Base-by-base conservation (phyloP, 2,888 invertebrate species). In the Agrochola macilenta region DNA sequence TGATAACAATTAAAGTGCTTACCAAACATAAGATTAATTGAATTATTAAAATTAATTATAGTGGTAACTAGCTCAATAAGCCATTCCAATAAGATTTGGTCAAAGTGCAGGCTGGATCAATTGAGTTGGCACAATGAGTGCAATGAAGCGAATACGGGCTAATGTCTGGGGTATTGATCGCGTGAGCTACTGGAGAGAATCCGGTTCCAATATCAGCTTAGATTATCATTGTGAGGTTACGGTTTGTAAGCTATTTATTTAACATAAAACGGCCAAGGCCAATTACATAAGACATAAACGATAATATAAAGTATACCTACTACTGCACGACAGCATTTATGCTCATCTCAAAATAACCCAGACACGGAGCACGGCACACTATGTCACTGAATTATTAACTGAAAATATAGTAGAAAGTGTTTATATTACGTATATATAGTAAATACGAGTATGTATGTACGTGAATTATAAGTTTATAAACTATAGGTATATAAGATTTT, bases 91-190 rank as follows among this genome's bases (percentile, higher is more conserved):
- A 66, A 54, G 65, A 66, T 78, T 57, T 78, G 61, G 52, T 74
- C 74, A 75, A 70, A 86, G 72, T 83, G 83, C 83, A 83, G 52
- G 14, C 54, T 60, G 35, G 65, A 74, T 58, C 79, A 69, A 74
- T 70, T 86, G 39, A 75, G 61, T 74, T 26, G 54, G 71, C 65
- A 86, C 84, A 83, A 86, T 86, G 83, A 72, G 79, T 72, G 79
- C 83, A 83, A 23, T 72, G 79, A 83, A 83, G 83, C 63, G 84
- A 72, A 79, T 65, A 23, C 39, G 65, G 69, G 61, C 79, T 83
- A 83, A 83, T 83, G 79, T 83, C 78, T 78, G 30, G 52, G 58
- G 65, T 83, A 83, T 83, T 86, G 83, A 86, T 86, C 83, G 86
- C 49, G 58, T 26, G n/a, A 60, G 71, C 74, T 63, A 74, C 60